Base-by-base conservation (phyloP, 2,797 vertebrate genomes). In the Ceyx erithaca region DNA sequence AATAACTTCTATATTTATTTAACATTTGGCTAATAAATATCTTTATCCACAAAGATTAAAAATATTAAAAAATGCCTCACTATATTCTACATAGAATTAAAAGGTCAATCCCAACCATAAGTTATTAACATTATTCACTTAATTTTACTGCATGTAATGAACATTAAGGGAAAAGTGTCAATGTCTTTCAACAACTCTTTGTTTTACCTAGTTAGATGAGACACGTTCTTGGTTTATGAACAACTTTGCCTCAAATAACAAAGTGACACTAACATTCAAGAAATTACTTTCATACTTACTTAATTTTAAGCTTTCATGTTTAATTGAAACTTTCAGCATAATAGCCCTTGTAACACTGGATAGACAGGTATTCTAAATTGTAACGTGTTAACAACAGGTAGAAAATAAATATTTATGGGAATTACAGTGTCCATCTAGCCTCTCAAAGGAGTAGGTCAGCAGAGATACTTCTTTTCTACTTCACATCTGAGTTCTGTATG, bases 1-100 rank as follows among this genome's bases (percentile, higher is more conserved):
- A 75, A 71, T 78, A 89, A 89, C 76, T 69, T 61, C 80, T 69
- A 40, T 87, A 94, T 93, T 93, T 90, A 49, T 80, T 83, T 87
- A 89, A 83, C 58, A 92, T 89, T 92, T 95, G 55, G 9, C 21
- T 79, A 91, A 92, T 89, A 93, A 92, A 93, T 81, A 93, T 45
- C 13, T 90, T 67, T 80, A 67, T 71, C 78, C 14, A 46, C 33
- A 77, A 59, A 68, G 41, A 91, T 89, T 57, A 46, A 87, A 91
- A 87, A 80, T 61, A 73, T 66, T 80, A 3, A 2, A 55, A 80
- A 80, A 80, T 62, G 45, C 10, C 9, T 76, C 30, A 23, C 33
- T 85, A 26, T 63, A 18, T 33, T 66, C 61, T 40, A 82, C 48
- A 55, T 3, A 73, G 26, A 90, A 30, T 69, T 45, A 31, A 70